phyloP scores from a whole-genome alignment of 2,888 invertebrate genomes.

The Volucella inflata region DNA sequence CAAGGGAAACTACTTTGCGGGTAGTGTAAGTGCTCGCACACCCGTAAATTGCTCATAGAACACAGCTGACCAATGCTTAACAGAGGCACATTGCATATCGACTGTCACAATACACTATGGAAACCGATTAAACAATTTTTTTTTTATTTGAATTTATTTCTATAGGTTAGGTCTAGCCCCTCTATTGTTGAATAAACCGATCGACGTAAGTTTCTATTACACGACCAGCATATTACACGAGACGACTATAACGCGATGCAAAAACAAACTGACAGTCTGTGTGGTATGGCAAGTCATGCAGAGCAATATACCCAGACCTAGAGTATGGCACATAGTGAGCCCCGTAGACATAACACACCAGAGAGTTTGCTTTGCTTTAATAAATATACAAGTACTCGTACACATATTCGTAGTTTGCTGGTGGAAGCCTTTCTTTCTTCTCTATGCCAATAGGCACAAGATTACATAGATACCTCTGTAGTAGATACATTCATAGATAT shows the following conservation, averaged over 20 bases:
- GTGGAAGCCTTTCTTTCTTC: no score
- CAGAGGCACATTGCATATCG: conserved; percentile 5
- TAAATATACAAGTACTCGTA: neutral
- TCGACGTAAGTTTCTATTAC: conserved; percentile 41
- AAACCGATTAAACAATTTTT: conserved; percentile 66
- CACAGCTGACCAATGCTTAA: conserved; percentile 55
- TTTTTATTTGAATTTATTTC: conserved; percentile 1
- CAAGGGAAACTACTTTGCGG: conserved; percentile 23
- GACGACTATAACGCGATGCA: conserved; percentile 62
- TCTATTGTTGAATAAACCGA: conserved; percentile 14
- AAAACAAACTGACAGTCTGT: conserved; percentile 66
- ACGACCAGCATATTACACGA: conserved; percentile 60
- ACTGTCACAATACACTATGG: conserved; percentile 43
- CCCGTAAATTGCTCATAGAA: conserved; percentile 1
- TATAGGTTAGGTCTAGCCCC: conserved; percentile 9
- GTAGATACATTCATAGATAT: conserved; percentile 2
- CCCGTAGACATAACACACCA: conserved; percentile 25
- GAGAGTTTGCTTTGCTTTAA: conserved; percentile 15
- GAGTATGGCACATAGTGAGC: conserved; percentile 1
- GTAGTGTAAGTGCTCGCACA: no score
- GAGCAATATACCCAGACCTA: conserved; percentile 26
- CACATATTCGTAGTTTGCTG: neutral
- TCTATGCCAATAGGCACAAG: neutral
- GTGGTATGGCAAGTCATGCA: conserved; percentile 46
- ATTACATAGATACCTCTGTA: conserved; percentile 8